These are phyloP conservation scores for Caenorhabditis remanei DNA, from an alignment of 1,140 invertebrate species.

Conservation along the genomic window DNA sequence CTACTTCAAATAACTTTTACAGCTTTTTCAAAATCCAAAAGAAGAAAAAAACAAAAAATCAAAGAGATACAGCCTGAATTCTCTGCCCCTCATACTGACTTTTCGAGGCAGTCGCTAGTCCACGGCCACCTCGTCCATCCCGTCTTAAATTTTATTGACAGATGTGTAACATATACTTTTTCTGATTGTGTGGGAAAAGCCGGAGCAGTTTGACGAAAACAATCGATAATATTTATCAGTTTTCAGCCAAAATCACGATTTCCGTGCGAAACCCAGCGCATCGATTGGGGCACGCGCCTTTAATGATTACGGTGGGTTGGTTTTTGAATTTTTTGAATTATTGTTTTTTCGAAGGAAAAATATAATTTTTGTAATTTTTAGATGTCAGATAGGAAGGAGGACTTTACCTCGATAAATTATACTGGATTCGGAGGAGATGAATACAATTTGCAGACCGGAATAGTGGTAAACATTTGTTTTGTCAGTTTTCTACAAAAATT, in stretches of 20 bases:
- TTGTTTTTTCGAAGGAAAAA: background rate
- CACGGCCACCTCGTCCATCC: no score
- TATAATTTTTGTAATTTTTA: background rate
- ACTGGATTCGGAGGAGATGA: background rate
- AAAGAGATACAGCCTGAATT: no score
- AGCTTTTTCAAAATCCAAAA: no score
- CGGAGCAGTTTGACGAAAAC: background rate
- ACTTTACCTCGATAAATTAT: background rate
- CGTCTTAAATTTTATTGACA: no score
- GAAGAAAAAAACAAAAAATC: no score
- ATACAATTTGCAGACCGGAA: background rate
- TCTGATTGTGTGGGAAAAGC: background rate
- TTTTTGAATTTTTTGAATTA: background rate
- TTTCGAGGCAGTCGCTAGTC: no score
- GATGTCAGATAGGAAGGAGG: conserved; percentile 35
- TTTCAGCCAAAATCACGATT: background rate
- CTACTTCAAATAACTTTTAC: no score
- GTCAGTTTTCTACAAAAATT: no score
- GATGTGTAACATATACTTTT: background rate
- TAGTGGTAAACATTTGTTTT: background rate
- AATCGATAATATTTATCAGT: background rate
- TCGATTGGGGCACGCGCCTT: conserved; percentile 22
- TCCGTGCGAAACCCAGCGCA: background rate
- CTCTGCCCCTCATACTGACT: no score
- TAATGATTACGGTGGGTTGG: conserved; percentile 25